Evolutionary conservation across 2,888 invertebrate genomes (phyloP), one percentile per base, ranked within the genome.

Genomic region (Dermolepida albohirtum): DNA sequence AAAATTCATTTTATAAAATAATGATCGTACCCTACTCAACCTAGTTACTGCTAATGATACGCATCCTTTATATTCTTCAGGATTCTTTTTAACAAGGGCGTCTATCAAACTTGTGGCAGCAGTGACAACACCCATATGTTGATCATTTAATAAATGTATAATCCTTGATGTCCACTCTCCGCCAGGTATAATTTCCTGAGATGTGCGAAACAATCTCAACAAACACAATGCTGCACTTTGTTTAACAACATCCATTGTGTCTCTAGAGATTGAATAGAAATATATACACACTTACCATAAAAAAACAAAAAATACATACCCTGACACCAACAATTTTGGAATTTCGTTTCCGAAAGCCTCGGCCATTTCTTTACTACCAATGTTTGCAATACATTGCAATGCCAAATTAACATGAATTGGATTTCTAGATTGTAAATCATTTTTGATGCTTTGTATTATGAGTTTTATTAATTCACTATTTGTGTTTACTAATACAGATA

Each of bases 301-400:
- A 44, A 62, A 59, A 14, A 17, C 41, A 10, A 65, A 16, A 17
- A 7, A 62, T 57, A 80, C 85, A 81, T 85, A 93, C 93, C 97
- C 98, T 70, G 98, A 98, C 41, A 99, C 98, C 72, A 99, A 90
- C 64, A 99, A 87, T 84, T 97, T 98, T 70, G 99, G 99, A 82
- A 99, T 97, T 84, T 99, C 99, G 77, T 93, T 94, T 64, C 96
- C 95, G 85, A 99, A 98, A 51, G 97, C 97, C 84, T 99, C 98
- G n/a, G 98, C 98, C 99, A 99, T 99, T 83, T 99, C 99, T 79
- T 95, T 93, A 82, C 97, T 97, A 67, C 99, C 99, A 83, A 99
- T 98, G 84, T 99, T 99, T 64, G 99, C 98, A 80, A 99, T 98
- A 85, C 99, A 99, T 85, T 99, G 98, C 75, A 99, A 88, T 55